Evolutionary conservation across 2,797 vertebrate genomes (phyloP), one percentile per base, ranked within the genome.

Genomic region (Chelmon rostratus): DNA sequence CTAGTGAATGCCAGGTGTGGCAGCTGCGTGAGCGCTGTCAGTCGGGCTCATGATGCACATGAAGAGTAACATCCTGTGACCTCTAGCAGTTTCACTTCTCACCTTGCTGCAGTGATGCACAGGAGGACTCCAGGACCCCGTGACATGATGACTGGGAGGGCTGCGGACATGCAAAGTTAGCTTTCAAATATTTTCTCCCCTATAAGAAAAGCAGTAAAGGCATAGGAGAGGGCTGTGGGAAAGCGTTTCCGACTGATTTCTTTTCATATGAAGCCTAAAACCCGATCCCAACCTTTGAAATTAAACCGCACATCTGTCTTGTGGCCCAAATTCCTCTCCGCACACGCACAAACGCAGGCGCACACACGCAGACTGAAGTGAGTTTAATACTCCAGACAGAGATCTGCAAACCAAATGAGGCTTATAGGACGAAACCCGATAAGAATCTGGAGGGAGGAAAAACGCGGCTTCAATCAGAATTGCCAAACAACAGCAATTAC

Each of bases 401-500:
- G 44, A 75, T 75, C 37, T 64, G 44, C 11, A 64, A 86, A 76
- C 69, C 61, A 83, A 83, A 86, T 35, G 31, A 73, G 49, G 31
- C 42, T 82, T 31, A 31, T 31, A 66, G 40, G 73, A 77, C 68
- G 76, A 73, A 79, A 62, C 56, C 65, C 56, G 64, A 87, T 74
- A 57, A 72, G 61, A 69, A 74, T 89, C 42, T 53, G 33, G 11
- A 68, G 8, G 31, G 73, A 74, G 61, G 65, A 71, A 66, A n/a
- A 84, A 82, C 57, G 66, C 50, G 1, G 28, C 67, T 72, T 79
- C 66, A 78, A 79, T 87, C 82, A 84, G 61, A 47, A 23, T 71
- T 40, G 69, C 50, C 47, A 68, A 85, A 90, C 78, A 89, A 83
- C 59, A 80, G 63, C 62, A 81, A 64, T 85, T 81, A 85, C 56